Conservation (phyloP, 2,888 invertebrate genomes). For the Athetis lepigone region DNA sequence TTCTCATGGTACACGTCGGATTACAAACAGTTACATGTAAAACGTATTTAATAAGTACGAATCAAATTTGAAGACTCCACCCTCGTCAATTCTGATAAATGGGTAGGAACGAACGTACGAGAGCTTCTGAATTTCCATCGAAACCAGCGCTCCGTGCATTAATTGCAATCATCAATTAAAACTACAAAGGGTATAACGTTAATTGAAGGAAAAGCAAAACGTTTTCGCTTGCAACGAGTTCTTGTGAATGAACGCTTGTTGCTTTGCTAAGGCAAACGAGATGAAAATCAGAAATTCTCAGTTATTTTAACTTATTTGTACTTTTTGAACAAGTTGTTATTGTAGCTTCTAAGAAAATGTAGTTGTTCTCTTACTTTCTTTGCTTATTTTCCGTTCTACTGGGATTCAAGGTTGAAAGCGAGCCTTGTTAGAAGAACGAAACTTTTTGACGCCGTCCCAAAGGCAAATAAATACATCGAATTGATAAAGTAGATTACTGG, state of each 20-base stretch:
- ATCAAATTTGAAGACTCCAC: conserved; percentile 6
- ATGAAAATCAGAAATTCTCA: conserved; percentile 35
- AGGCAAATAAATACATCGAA: conserved; percentile 40
- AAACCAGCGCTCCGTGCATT: conserved; percentile 20
- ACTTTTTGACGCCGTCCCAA: conserved; percentile 33
- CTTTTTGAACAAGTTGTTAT: conserved; percentile 49
- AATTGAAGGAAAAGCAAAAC: conserved; percentile 17
- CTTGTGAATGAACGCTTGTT: conserved; percentile 3
- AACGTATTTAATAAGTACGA: not conserved
- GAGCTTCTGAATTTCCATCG: conserved; percentile 19
- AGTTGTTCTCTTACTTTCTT: conserved; percentile 20
- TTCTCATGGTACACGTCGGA: not conserved
- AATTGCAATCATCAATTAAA: conserved; percentile 20
- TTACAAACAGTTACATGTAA: not conserved
- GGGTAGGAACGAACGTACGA: conserved; percentile 16
- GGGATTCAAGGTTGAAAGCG: conserved; percentile 39
- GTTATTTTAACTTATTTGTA: conserved; percentile 50
- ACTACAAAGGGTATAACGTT: conserved; percentile 8
- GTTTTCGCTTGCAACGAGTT: conserved; percentile 14
- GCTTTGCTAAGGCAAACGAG: conserved; percentile 23
- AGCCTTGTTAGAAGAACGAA: conserved; percentile 37
- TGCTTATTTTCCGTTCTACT: conserved; percentile 42
- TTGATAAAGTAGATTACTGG: conserved; percentile 32
- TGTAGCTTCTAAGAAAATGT: conserved; percentile 32
- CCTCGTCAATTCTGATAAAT: conserved; percentile 7